Conservation (phyloP, 2,888 invertebrate genomes). For the Leuctra nigra region DNA sequence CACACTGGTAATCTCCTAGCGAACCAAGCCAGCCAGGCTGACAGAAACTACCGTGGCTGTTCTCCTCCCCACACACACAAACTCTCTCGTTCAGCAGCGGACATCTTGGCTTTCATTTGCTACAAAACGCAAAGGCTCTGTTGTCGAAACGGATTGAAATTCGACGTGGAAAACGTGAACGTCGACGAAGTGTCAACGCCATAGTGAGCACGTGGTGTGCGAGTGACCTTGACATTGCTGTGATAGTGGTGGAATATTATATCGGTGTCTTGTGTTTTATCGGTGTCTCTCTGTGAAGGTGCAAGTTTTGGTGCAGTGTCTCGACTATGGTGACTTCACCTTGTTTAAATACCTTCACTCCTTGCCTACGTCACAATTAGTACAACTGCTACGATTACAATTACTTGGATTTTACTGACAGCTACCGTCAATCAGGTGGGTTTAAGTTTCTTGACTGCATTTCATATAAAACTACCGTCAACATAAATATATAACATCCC, state of each 20-base stretch:
- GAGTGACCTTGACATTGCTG: not conserved
- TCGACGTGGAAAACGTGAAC: too few relatives aligned
- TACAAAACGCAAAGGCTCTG: not conserved
- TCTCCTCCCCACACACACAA: not conserved
- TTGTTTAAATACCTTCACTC: not conserved
- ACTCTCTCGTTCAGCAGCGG: not conserved
- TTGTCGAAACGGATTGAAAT: too few relatives aligned
- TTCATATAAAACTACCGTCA: too few relatives aligned
- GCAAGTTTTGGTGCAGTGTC: not conserved
- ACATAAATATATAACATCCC: too few relatives aligned
- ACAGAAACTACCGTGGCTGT: not conserved
- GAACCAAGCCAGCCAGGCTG: not conserved
- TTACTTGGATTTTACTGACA: too few relatives aligned
- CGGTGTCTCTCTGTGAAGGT: not conserved
- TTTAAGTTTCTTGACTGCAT: too few relatives aligned
- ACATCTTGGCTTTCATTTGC: not conserved
- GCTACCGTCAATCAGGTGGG: too few relatives aligned
- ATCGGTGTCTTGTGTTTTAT: not conserved
- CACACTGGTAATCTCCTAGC: too few relatives aligned
- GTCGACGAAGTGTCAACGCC: too few relatives aligned
- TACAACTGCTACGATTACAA: not conserved
- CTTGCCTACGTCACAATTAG: not conserved
- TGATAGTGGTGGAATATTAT: not conserved
- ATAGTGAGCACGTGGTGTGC: not conserved
- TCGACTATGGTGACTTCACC: not conserved